Conservation (phyloP, 2,113 vertebrate species). For the Saccopteryx bilineata region DNA sequence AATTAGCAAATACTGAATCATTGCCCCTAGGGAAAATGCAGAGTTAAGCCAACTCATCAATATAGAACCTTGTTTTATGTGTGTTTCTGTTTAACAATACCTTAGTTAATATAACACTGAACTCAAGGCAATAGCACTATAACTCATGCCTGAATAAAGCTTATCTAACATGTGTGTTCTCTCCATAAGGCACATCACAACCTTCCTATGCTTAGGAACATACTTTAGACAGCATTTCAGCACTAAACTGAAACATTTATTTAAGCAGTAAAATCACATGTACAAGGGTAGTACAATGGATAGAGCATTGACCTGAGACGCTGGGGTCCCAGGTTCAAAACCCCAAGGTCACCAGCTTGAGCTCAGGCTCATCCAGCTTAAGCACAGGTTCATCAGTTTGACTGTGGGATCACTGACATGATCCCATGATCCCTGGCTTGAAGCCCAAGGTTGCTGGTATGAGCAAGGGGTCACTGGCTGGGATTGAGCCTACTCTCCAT, state of each 20-base stretch:
- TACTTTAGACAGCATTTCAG: not conserved
- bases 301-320: too few relatives aligned
- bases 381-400: too few relatives aligned
- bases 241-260: not conserved
- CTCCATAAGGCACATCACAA: not conserved
- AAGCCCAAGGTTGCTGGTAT: too few relatives aligned
- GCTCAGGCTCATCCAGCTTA: too few relatives aligned
- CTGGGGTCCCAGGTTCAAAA: too few relatives aligned
- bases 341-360: too few relatives aligned
- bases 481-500: too few relatives aligned
- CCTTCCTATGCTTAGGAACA: not conserved
- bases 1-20: conserved; percentile 50
- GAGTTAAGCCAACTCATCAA: not conserved
- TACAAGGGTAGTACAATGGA: too few relatives aligned
- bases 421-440: too few relatives aligned
- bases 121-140: not conserved
- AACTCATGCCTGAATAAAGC: not conserved
- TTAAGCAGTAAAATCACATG: too few relatives aligned
- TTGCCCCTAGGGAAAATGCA: not conserved
- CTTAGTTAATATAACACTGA: conserved; percentile 7
- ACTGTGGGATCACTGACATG: too few relatives aligned
- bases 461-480: too few relatives aligned
- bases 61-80: not conserved
- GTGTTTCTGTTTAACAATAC: not conserved
- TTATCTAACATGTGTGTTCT: not conserved